These are phyloP conservation scores for Paraplagusia blochii DNA, from an alignment of 2,113 vertebrate genomes.

Conservation along the genomic window DNA sequence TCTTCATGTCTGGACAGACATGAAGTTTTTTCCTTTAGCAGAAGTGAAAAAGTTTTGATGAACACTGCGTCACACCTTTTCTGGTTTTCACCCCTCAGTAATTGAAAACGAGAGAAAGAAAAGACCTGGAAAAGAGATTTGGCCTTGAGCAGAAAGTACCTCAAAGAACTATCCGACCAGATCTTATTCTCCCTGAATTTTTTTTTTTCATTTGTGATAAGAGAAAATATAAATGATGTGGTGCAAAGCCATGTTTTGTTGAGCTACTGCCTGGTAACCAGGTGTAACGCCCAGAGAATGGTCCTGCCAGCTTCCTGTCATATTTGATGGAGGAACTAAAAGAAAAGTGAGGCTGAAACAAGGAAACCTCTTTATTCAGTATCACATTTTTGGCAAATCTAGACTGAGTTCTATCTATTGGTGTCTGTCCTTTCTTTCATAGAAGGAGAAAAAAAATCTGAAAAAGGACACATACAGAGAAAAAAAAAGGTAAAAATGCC, in stretches of 20 bases:
- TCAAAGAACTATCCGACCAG: conserved; percentile 58
- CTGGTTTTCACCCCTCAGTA: conserved; percentile 57
- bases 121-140: conserved; percentile 37
- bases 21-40: conserved; percentile 26
- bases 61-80: conserved; percentile 58
- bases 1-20: conserved; percentile 62
- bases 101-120: conserved; percentile 35
- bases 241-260: conserved; percentile 69
- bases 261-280: conserved; percentile 74
- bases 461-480: too few relatives aligned
- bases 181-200: conserved; percentile 14
- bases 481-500: too few relatives aligned
- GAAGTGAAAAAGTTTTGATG: conserved; percentile 35
- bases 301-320: conserved; percentile 59
- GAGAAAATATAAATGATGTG: conserved; percentile 30
- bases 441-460: too few relatives aligned
- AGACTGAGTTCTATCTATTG: neutral
- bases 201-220: conserved; percentile 27
- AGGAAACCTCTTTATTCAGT: conserved; percentile 17
- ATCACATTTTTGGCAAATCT: neutral
- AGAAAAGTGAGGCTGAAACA: conserved; percentile 44
- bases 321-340: conserved; percentile 32
- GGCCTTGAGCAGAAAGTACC: conserved; percentile 60
- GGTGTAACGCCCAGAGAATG: conserved; percentile 51
- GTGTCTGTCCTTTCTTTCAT: neutral